phyloP scores from a whole-genome alignment of 2,797 vertebrate species.

The Epinephelus coioides region DNA sequence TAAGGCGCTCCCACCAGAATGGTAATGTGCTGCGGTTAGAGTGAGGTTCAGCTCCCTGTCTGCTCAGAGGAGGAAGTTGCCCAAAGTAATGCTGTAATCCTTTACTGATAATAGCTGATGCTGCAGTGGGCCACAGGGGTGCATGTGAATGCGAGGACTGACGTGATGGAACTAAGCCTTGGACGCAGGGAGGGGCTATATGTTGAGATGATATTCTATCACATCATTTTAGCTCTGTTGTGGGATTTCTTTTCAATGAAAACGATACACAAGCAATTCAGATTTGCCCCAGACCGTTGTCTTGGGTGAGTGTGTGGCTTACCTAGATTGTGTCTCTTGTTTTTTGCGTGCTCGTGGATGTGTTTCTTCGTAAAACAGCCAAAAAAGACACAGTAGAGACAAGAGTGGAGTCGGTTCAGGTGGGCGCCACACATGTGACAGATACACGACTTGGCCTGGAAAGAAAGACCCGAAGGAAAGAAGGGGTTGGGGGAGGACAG shows the following conservation, averaged over 20 bases:
- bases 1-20: constrained; percentile 52
- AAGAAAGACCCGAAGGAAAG: constrained; percentile 30
- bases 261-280: not conserved
- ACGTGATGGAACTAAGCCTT: constrained; percentile 13
- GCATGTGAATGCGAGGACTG: constrained; percentile 53
- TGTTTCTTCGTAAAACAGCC: constrained; percentile 98
- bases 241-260: not conserved
- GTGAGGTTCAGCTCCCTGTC: constrained; percentile 37
- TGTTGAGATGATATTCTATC: not conserved
- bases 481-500: constrained; percentile 11
- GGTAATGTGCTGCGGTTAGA: constrained; percentile 47
- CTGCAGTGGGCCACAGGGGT: constrained; percentile 51
- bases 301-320: constrained; percentile 69
- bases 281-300: not conserved
- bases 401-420: constrained; percentile 96
- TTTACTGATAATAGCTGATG: constrained; percentile 61
- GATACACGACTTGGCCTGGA: constrained; percentile 96
- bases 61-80: constrained; percentile 51
- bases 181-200: not conserved
- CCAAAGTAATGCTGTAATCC: constrained; percentile 66
- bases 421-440: constrained; percentile 98
- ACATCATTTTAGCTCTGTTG: not conserved
- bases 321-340: constrained; percentile 97
- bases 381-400: constrained; percentile 98
- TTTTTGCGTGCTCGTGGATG: constrained; percentile 97